These are phyloP conservation scores for Anthopleura sola DNA, from an alignment of 64 coral and sea anemone species.

Conservation along the genomic window DNA sequence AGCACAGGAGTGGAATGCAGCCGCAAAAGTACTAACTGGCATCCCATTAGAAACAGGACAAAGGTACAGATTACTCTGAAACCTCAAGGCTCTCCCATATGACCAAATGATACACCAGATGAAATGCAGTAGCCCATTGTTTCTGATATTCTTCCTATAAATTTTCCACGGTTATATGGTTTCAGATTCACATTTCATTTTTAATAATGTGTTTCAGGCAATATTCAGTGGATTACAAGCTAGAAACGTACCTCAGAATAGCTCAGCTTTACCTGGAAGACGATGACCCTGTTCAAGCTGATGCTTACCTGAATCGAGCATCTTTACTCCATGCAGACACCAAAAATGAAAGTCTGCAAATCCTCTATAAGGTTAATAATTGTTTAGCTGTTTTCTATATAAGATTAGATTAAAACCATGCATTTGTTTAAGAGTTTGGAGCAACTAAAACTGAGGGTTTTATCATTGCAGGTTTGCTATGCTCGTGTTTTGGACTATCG, in stretches of 20 bases:
- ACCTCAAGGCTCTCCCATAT: no score
- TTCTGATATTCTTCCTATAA: no score
- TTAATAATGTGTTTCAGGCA: conserved; percentile 52
- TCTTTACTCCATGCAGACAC: conserved; percentile 89
- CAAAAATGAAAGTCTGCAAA: conserved; percentile 73
- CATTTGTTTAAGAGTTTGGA: no score
- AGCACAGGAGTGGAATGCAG: conserved; percentile 64
- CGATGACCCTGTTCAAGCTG: conserved; percentile 87
- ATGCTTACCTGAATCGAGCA: conserved; percentile 92
- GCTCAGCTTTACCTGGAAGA: conserved; percentile 94
- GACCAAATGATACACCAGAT: no score
- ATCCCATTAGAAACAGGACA: conserved; percentile 87
- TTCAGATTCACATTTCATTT: no score
- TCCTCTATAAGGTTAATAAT: conserved; percentile 85
- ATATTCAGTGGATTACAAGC: conserved; percentile 94
- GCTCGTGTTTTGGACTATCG: conserved; percentile 95
- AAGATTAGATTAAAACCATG: no score
- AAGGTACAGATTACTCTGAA: conserved; percentile 50
- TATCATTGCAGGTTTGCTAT: conserved; percentile 81
- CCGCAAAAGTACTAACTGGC: conserved; percentile 65
- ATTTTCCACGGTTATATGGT: no score
- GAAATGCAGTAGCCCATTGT: no score
- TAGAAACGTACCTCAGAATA: conserved; percentile 95
- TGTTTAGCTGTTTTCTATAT: not conserved
- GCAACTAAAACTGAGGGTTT: no score